Evolutionary conservation across 2,888 invertebrate species (phyloP).

Genomic region (Scotopteryx bipunctaria): DNA sequence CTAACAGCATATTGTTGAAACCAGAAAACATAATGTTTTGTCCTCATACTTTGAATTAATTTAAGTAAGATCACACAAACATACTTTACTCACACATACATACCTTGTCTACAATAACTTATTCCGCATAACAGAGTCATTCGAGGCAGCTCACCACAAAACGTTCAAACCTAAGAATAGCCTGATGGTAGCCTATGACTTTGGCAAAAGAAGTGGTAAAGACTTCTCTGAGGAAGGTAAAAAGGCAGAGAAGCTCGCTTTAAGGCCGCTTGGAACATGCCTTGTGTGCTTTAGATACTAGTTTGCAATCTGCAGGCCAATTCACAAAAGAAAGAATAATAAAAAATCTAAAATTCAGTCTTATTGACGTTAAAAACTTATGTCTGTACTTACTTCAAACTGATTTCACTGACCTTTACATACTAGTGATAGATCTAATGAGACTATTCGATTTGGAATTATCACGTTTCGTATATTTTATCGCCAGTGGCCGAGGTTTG

Average conservation of each 20-base stretch:
- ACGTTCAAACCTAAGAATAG: constrained; percentile 65
- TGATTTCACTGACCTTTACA: too few species aligned
- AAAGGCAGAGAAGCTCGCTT: constrained; percentile 5
- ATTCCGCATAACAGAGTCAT: constrained; percentile 39
- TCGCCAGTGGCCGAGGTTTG: too few species aligned
- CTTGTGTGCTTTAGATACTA: not conserved
- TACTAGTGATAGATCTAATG: too few species aligned
- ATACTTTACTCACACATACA: too few species aligned
- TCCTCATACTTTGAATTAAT: not conserved
- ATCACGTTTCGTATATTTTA: too few species aligned
- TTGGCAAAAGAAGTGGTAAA: constrained; percentile 70
- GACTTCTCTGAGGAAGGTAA: constrained; percentile 72
- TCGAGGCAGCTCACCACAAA: constrained; percentile 49
- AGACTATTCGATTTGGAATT: too few species aligned
- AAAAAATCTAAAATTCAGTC: too few species aligned
- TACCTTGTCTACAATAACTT: constrained; percentile 8
- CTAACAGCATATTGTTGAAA: too few species aligned
- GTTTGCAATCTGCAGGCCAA: not conserved
- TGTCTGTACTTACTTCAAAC: too few species aligned
- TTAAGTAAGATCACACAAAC: constrained; percentile 4
- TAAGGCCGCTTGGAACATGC: constrained; percentile 4
- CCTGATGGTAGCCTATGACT: constrained; percentile 65
- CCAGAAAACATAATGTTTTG: too few species aligned
- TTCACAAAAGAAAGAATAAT: not conserved
- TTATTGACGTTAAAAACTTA: too few species aligned